Conservation (phyloP, 2,113 vertebrate genomes). For the Galeopterus variegatus region DNA sequence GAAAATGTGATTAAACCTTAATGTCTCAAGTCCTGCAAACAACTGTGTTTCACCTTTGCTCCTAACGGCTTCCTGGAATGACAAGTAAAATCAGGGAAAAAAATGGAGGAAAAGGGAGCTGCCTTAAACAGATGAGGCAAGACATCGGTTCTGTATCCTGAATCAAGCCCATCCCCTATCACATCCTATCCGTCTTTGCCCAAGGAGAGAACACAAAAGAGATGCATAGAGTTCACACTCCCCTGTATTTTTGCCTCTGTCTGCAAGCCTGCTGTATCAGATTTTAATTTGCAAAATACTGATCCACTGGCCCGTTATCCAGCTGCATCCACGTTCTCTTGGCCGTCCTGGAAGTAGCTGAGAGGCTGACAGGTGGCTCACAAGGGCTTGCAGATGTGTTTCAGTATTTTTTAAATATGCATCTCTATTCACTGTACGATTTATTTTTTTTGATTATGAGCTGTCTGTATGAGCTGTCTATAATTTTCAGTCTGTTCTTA, state of each 20-base stretch:
- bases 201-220: background rate
- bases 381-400: background rate
- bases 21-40: background rate
- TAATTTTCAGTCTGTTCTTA: slow-evolving; percentile 66
- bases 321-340: rapidly evolving
- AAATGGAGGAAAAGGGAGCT: background rate
- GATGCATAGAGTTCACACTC: rapidly evolving
- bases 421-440: background rate
- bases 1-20: background rate
- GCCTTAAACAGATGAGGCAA: background rate
- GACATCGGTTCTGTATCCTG: background rate
- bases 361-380: background rate
- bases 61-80: background rate
- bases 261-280: background rate
- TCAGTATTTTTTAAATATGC: background rate
- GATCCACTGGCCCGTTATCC: rapidly evolving
- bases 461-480: background rate
- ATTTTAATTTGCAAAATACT: background rate
- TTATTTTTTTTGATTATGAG: background rate
- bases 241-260: background rate
- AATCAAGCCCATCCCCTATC: background rate
- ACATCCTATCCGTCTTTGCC: rapidly evolving
- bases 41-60: background rate
- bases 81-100: background rate
- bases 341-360: too few species aligned